A percentile compares a stretch with the other conserved stretches of the same genome.
Conservation (phyloP, 2,113 vertebrate genomes). For the Callipepla squamata region DNA sequence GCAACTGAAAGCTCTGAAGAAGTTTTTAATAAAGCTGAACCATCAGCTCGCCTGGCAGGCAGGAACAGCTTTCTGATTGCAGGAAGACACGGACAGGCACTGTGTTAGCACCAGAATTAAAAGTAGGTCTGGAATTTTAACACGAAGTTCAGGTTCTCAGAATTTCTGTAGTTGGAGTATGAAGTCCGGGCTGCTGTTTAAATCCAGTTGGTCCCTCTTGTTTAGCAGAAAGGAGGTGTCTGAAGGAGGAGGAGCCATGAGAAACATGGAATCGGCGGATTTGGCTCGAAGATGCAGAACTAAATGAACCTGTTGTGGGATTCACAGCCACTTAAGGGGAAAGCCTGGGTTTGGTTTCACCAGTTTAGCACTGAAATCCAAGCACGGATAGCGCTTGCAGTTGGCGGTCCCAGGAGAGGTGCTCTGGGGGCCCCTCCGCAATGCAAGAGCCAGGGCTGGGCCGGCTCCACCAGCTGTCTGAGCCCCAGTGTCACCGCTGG, state of each 20-base stretch:
- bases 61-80: neutral
- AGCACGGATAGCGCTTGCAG: neutral
- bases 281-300: conserved; percentile 34
- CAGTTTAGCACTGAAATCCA: conserved; percentile 33
- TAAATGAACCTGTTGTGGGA: conserved; percentile 17
- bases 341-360: conserved; percentile 52
- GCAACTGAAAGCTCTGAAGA: neutral
- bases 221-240: neutral
- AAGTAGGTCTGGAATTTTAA: neutral
- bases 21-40: neutral
- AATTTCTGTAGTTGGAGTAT: neutral
- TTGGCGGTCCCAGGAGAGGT: neutral
- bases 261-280: conserved; percentile 6
- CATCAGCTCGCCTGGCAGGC: neutral
- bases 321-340: conserved; percentile 11
- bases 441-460: neutral
- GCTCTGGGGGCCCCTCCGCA: neutral
- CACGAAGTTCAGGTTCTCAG: neutral
- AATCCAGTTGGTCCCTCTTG: neutral
- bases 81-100: neutral
- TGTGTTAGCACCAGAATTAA: neutral
- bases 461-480: neutral
- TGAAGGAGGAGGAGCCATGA: accelerated
- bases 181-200: neutral
- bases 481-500: neutral